Evolutionary conservation across 2,888 invertebrate species (phyloP).

Genomic region (Rhingia campestris): DNA sequence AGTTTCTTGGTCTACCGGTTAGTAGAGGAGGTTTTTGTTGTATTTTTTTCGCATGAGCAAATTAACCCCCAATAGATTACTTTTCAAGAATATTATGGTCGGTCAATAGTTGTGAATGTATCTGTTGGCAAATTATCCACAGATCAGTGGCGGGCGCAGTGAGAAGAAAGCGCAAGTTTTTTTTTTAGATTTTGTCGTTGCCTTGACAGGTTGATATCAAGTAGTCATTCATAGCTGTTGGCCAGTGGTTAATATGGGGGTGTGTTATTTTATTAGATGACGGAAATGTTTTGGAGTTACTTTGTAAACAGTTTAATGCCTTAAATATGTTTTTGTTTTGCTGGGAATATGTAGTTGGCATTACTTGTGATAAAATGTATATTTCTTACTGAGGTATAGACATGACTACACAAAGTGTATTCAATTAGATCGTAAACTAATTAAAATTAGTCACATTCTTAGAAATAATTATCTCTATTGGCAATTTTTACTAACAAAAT

Average conservation of each 20-base stretch:
- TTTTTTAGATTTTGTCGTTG: constrained; percentile 18
- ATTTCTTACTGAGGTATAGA: too few species aligned
- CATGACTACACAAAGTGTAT: too few species aligned
- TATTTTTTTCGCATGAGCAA: constrained; percentile 27
- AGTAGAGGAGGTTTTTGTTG: constrained; percentile 30
- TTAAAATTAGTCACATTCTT: too few species aligned
- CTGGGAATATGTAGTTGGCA: neutral
- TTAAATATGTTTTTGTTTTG: neutral
- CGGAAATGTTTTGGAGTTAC: constrained; percentile 49
- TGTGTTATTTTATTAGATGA: constrained; percentile 51
- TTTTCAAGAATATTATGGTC: neutral
- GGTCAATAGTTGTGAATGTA: constrained; percentile 9
- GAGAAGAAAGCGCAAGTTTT: constrained; percentile 52
- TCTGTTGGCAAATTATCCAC: constrained; percentile 21
- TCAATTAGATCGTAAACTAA: too few species aligned
- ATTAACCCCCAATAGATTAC: constrained; percentile 32
- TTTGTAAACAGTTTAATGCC: constrained; percentile 24
- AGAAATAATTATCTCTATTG: too few species aligned
- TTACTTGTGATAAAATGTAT: too few species aligned
- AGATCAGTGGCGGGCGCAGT: constrained; percentile 29
- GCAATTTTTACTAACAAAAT: too few species aligned
- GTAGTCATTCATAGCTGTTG: constrained; percentile 20
- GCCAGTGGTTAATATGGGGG: constrained; percentile 48
- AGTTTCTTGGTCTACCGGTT: constrained; percentile 55
- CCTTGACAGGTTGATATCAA: constrained; percentile 41